Conservation (phyloP, 2,888 invertebrate genomes). For the Dione juno region DNA sequence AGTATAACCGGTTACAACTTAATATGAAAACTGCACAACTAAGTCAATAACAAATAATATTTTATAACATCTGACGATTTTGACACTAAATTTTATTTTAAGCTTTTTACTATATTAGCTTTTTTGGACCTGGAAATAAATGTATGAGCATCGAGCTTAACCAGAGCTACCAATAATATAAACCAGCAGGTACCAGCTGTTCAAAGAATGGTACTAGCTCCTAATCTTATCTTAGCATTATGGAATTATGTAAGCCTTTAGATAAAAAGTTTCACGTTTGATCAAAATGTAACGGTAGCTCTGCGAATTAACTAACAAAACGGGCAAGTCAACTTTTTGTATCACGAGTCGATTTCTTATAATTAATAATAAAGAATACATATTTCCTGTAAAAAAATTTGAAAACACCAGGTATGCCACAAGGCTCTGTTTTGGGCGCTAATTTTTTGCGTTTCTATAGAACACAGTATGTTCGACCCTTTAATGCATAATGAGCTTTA, state of each 20-base stretch:
- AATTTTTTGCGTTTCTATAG: conserved; percentile 9
- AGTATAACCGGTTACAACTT: neutral
- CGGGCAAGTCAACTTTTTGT: conserved; percentile 7
- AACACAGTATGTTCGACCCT: neutral
- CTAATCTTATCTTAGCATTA: neutral
- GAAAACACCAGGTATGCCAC: conserved; percentile 20
- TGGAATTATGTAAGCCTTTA: neutral
- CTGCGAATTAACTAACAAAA: conserved; percentile 8
- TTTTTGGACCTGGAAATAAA: no score
- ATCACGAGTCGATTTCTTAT: conserved; percentile 16
- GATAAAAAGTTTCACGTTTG: neutral
- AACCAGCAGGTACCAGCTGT: neutral
- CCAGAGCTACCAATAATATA: no score
- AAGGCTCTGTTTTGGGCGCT: conserved; percentile 15
- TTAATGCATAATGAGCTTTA: conserved; percentile 10
- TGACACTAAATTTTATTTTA: no score
- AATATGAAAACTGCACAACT: neutral
- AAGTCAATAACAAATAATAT: neutral
- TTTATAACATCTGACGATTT: neutral
- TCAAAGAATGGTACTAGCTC: neutral
- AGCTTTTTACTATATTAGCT: no score
- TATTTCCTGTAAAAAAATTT: conserved; percentile 8
- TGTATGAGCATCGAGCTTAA: no score
- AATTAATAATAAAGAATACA: conserved; percentile 18
- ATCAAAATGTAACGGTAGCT: neutral